These are phyloP conservation scores for Parnassius apollo DNA, from an alignment of 2,888 invertebrate genomes.

Conservation along the genomic window DNA sequence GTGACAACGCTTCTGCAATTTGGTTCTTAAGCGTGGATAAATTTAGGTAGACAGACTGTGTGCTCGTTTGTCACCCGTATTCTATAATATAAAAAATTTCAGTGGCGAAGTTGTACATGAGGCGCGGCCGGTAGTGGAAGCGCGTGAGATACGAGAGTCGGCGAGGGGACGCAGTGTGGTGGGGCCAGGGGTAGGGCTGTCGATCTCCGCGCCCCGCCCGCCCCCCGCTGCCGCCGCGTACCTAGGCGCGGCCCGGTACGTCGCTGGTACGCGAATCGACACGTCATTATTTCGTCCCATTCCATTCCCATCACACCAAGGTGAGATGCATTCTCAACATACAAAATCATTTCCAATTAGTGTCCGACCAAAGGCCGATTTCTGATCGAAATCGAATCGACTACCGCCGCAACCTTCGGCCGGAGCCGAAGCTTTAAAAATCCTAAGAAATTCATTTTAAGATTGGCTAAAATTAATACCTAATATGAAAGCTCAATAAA, in stretches of 20 bases:
- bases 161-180: conserved; percentile 31
- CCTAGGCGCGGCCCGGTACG: conserved; percentile 88
- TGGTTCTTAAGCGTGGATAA: too few species aligned
- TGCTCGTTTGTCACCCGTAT: too few species aligned
- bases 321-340: conserved; percentile 36
- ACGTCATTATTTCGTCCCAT: conserved; percentile 69
- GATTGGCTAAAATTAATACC: too few species aligned
- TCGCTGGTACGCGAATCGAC: conserved; percentile 83
- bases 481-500: too few species aligned
- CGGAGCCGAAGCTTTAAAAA: too few species aligned
- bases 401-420: too few species aligned
- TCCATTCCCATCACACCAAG: conserved; percentile 59
- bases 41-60: too few species aligned
- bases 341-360: too few species aligned
- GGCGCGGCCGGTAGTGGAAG: conserved; percentile 31
- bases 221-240: conserved; percentile 89
- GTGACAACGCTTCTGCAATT: too few species aligned
- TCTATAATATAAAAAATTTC: conserved; percentile 2
- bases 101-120: conserved; percentile 58
- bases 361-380: too few species aligned
- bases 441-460: too few species aligned
- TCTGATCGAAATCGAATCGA: too few species aligned
- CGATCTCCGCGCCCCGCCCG: conserved; percentile 26
- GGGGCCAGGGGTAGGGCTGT: conserved; percentile 17
- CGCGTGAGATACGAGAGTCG: conserved; percentile 29